Evolutionary conservation across 2,113 vertebrate genomes (phyloP).

Genomic region (Tautogolabrus adspersus): DNA sequence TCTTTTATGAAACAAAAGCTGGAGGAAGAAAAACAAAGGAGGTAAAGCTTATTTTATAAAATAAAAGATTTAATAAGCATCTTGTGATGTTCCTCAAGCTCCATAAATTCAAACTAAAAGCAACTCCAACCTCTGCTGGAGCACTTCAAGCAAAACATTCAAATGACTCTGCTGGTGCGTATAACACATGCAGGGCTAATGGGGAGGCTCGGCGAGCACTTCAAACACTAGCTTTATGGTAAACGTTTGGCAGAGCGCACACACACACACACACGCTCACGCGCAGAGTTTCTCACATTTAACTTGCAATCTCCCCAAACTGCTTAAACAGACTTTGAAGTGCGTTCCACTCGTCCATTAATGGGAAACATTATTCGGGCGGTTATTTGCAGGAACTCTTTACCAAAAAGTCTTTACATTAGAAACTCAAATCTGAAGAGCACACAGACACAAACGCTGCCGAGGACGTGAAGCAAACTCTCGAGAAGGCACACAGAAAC

Average conservation of each 20-base stretch:
- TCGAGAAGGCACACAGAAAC: slow-evolving; percentile 9
- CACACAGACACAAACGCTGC: slow-evolving; percentile 43
- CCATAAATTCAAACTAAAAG: slow-evolving; percentile 59
- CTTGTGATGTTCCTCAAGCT: slow-evolving; percentile 64
- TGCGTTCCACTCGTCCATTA: slow-evolving; percentile 71
- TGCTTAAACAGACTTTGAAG: slow-evolving; percentile 82
- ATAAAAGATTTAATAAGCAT: slow-evolving; percentile 57
- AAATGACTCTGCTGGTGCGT: slow-evolving; percentile 68
- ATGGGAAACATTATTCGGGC: slow-evolving; percentile 80
- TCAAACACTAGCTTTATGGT: slow-evolving; percentile 82
- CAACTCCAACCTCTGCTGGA: slow-evolving; percentile 61
- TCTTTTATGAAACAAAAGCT: slow-evolving; percentile 8
- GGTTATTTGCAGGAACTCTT: slow-evolving; percentile 62
- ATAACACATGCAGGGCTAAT: slow-evolving; percentile 72
- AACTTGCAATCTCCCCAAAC: slow-evolving; percentile 74
- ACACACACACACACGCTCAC: slow-evolving; percentile 40
- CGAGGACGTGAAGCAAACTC: slow-evolving; percentile 48
- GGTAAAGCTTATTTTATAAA: slow-evolving; percentile 18
- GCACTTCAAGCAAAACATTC: slow-evolving; percentile 71
- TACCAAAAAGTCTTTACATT: slow-evolving; percentile 73
- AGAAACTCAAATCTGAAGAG: slow-evolving; percentile 75
- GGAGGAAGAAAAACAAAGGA: slow-evolving; percentile 40
- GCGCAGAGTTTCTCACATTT: slow-evolving; percentile 77
- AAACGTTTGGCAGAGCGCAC: slow-evolving; percentile 72
- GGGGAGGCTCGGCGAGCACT: slow-evolving; percentile 75